Evolutionary conservation across 2,113 vertebrate genomes (phyloP).

Genomic region (Chionomys nivalis): DNA sequence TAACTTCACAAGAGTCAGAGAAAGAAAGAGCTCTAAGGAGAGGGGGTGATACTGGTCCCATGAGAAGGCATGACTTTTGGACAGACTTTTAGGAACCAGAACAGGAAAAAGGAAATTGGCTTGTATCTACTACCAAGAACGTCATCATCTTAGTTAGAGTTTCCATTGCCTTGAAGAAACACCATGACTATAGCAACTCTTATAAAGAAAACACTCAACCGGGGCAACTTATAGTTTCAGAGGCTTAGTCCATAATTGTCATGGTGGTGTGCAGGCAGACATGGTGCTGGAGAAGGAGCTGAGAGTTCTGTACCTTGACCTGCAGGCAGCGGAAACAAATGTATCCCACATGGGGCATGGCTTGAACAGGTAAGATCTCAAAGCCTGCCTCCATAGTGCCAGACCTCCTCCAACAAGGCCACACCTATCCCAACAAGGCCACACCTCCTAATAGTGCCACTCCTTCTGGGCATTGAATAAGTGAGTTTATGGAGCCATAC

Average conservation of each 20-base stretch:
- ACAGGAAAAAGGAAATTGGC: background rate
- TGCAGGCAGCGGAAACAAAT: background rate
- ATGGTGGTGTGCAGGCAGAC: background rate
- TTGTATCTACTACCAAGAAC: background rate
- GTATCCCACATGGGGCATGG: background rate
- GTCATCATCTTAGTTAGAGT: background rate
- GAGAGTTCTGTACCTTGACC: background rate
- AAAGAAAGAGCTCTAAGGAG: background rate
- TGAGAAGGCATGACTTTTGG: background rate
- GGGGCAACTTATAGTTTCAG: too few species aligned
- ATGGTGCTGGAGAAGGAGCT: background rate
- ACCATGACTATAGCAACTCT: background rate
- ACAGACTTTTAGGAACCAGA: background rate
- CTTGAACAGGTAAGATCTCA: background rate
- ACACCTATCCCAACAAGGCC: background rate
- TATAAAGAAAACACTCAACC: too few species aligned
- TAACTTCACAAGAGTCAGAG: background rate
- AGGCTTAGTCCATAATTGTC: background rate
- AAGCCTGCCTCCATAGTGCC: background rate
- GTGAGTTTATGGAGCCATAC: background rate
- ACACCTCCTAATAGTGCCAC: background rate
- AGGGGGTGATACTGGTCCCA: background rate
- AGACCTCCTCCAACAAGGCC: background rate
- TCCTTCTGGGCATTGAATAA: background rate
- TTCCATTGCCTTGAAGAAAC: background rate